These are phyloP conservation scores for Xanthia togata DNA, from an alignment of 2,888 invertebrate genomes.

Conservation along the genomic window DNA sequence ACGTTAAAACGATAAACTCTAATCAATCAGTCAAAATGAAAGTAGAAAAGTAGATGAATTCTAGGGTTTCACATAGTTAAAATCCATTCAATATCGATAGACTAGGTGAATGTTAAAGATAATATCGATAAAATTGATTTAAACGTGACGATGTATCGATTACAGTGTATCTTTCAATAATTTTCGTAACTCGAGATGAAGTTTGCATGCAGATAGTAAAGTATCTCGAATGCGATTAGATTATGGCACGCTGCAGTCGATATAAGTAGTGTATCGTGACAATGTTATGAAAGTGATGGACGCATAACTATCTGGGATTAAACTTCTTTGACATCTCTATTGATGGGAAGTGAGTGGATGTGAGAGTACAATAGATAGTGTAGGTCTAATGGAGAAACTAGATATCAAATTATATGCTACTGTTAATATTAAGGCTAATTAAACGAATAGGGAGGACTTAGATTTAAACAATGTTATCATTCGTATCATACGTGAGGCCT, in stretches of 20 bases:
- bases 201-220: conserved; percentile 49
- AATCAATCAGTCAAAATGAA: conserved; percentile 34
- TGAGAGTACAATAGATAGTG: conserved; percentile 26
- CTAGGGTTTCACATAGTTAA: conserved; percentile 14
- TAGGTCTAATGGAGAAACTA: conserved; percentile 20
- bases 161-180: conserved; percentile 43
- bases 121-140: conserved; percentile 32
- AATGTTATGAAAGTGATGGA: conserved; percentile 64
- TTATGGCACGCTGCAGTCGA: conserved; percentile 51
- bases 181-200: conserved; percentile 55
- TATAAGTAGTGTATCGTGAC: conserved; percentile 61
- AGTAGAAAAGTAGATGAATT: conserved; percentile 28
- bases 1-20: background rate
- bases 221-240: conserved; percentile 57
- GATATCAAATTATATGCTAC: background rate
- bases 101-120: conserved; percentile 37
- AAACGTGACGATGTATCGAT: conserved; percentile 57
- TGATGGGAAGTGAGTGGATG: conserved; percentile 46
- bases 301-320: conserved; percentile 41
- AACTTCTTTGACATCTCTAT: conserved; percentile 56
- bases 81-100: conserved; percentile 25
- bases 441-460: background rate
- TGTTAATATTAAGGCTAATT: background rate
- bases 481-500: background rate
- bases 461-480: background rate